Evolutionary conservation across 1,140 invertebrate genomes (phyloP).

Genomic region (Diorhabda sublineata): DNA sequence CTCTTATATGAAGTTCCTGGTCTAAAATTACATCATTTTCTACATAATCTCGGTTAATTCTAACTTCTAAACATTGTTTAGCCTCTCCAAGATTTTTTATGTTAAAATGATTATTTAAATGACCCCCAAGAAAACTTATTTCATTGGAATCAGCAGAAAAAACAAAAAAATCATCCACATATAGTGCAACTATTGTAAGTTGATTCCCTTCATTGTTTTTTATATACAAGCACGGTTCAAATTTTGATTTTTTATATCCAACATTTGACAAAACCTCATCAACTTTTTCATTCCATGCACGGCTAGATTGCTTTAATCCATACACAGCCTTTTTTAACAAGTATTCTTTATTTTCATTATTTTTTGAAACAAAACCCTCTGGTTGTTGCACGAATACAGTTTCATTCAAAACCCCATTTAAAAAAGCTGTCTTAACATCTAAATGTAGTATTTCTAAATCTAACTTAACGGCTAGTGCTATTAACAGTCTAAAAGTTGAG

Average conservation of each 20-base stretch:
- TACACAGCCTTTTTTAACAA: constrained; percentile 41
- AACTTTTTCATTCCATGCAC: constrained; percentile 38
- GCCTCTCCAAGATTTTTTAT: constrained; percentile 32
- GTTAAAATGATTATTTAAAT: constrained; percentile 29
- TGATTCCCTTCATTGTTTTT: constrained; percentile 33
- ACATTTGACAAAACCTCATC: constrained; percentile 32
- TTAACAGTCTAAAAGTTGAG: constrained; percentile 43
- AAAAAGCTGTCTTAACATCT: constrained; percentile 35
- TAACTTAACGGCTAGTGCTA: constrained; percentile 40
- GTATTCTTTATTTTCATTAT: constrained; percentile 36
- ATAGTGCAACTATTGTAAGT: too few species aligned
- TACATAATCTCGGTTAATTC: constrained; percentile 13
- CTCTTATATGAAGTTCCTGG: too few species aligned
- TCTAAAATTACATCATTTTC: background rate
- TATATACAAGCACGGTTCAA: constrained; percentile 42
- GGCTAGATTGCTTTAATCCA: constrained; percentile 41
- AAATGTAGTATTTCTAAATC: constrained; percentile 34
- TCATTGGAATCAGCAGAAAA: constrained; percentile 35
- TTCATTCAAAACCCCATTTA: constrained; percentile 27
- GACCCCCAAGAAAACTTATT: background rate
- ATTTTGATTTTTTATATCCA: constrained; percentile 37
- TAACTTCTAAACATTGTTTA: constrained; percentile 33
- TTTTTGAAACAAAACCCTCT: constrained; percentile 22
- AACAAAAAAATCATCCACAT: constrained; percentile 37
- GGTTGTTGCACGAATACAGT: constrained; percentile 32